Percentiles rank a stretch among this genome's conserved stretches.
These are phyloP conservation scores for Cyrtorhinus lividipennis DNA, from an alignment of 1,140 invertebrate genomes.

Conservation along the genomic window DNA sequence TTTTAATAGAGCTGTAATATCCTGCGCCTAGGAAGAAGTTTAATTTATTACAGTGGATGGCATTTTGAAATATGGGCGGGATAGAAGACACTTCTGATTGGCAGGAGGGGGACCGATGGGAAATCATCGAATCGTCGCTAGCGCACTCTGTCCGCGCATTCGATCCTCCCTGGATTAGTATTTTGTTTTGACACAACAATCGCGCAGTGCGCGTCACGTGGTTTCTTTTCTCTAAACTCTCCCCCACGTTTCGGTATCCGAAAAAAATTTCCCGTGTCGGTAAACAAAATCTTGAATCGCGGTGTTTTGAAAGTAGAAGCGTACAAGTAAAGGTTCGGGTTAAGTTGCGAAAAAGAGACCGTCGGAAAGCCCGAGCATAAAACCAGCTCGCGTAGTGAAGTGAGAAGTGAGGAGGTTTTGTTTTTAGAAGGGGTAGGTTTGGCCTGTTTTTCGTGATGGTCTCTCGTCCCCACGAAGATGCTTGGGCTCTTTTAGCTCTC, in stretches of 20 bases:
- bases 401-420: background rate
- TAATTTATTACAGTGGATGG: no score
- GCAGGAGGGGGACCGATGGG: no score
- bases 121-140: no score
- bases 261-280: background rate
- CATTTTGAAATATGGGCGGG: no score
- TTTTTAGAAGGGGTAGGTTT: background rate
- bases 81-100: no score
- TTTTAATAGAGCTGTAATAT: no score
- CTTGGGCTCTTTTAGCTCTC: conserved; percentile 72
- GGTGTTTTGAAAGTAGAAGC: no score
- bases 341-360: no score
- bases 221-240: conserved; percentile 27
- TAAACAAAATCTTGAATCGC: background rate
- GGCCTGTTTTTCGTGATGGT: conserved; percentile 48
- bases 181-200: conserved; percentile 23
- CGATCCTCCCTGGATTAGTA: conserved; percentile 1
- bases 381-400: background rate
- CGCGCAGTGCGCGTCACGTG: conserved; percentile 29
- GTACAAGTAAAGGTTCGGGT: no score
- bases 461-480: conserved; percentile 57
- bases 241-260: conserved; percentile 31
- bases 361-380: no score
- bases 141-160: background rate
- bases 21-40: no score